Evolutionary conservation across 37 sponge, comb jelly and placozoan genomes (phyloP).

Genomic region (Ianthella basta): DNA sequence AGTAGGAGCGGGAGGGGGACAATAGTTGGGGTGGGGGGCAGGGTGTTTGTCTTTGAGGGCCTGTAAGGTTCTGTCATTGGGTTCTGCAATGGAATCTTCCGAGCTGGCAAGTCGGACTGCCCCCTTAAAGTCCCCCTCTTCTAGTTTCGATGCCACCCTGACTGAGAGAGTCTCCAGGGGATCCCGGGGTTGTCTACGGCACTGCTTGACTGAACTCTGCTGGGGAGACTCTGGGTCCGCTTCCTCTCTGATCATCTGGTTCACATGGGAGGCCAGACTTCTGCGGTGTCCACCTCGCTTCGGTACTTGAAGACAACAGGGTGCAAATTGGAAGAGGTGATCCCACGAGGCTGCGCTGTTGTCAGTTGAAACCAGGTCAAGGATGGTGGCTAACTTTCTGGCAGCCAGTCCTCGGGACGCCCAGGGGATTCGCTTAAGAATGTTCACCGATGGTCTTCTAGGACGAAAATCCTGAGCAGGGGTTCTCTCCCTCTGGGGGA

Average conservation of each 20-base stretch:
- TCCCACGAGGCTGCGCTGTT: slow-evolving; percentile 31
- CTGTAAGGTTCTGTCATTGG: too few species aligned
- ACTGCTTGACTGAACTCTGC: background rate
- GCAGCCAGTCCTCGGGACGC: slow-evolving; percentile 26
- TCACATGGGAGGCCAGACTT: slow-evolving; percentile 29
- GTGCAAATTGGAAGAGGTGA: slow-evolving; percentile 28
- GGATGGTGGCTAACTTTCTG: slow-evolving; percentile 29
- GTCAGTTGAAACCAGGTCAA: background rate
- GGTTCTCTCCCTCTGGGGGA: slow-evolving; percentile 6
- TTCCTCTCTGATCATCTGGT: slow-evolving; percentile 26
- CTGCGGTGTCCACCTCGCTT: slow-evolving; percentile 18
- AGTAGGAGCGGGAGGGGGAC: too few species aligned
- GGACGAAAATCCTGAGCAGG: slow-evolving; percentile 17
- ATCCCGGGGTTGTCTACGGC: slow-evolving; percentile 9
- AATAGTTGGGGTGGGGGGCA: too few species aligned
- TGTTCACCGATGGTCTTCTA: slow-evolving; percentile 27
- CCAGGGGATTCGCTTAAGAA: slow-evolving; percentile 35
- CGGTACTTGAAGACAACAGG: slow-evolving; percentile 31
- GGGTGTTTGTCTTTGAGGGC: too few species aligned
- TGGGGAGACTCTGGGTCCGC: background rate
- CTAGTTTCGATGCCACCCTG: too few species aligned
- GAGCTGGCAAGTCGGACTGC: too few species aligned
- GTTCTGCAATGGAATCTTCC: too few species aligned
- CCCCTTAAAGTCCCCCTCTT: too few species aligned
- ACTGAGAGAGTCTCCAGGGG: too few species aligned